Conservation (phyloP, 2,888 invertebrate genomes). For the Linhomoeus sp. region DNA sequence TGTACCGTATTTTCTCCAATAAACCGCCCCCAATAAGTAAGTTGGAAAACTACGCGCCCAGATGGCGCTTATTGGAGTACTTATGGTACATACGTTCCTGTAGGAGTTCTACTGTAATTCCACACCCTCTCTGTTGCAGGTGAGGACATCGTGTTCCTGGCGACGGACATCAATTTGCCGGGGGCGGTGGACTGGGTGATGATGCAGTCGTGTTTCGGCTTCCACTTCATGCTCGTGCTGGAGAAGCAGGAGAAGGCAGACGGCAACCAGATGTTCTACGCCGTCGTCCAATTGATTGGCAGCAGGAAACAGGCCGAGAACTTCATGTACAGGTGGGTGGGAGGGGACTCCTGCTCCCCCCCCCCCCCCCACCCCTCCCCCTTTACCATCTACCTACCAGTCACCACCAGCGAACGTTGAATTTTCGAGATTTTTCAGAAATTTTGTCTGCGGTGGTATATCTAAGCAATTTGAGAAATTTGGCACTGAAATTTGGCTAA, state of each 20-base stretch:
- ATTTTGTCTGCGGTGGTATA: no score
- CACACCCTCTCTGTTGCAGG: constrained; percentile 38
- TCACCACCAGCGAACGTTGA: constrained; percentile 92
- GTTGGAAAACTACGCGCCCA: no score
- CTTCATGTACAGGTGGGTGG: constrained; percentile 69
- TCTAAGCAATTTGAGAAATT: background rate
- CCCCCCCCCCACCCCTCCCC: constrained; percentile 96
- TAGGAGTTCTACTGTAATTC: no score
- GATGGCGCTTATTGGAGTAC: no score
- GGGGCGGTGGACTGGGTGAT: constrained; percentile 48
- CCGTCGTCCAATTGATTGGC: constrained; percentile 95
- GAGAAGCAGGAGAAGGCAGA: constrained; percentile 86
- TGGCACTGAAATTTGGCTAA: background rate
- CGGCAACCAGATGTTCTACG: constrained; percentile 43
- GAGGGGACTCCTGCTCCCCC: constrained; percentile 97
- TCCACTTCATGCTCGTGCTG: constrained; percentile 95
- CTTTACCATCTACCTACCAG: constrained; percentile 98
- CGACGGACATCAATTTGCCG: constrained; percentile 95
- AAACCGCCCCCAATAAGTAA: no score
- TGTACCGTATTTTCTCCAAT: no score
- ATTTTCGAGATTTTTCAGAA: constrained; percentile 62
- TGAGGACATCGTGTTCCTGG: constrained; percentile 97
- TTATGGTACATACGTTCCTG: no score
- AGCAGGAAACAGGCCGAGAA: constrained; percentile 96
- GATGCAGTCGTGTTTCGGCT: constrained; percentile 99